A percentile compares a stretch with the other conserved stretches of the same genome.
Evolutionary conservation across 1,140 invertebrate species (phyloP).

Genomic region (Glossosoma conforme): DNA sequence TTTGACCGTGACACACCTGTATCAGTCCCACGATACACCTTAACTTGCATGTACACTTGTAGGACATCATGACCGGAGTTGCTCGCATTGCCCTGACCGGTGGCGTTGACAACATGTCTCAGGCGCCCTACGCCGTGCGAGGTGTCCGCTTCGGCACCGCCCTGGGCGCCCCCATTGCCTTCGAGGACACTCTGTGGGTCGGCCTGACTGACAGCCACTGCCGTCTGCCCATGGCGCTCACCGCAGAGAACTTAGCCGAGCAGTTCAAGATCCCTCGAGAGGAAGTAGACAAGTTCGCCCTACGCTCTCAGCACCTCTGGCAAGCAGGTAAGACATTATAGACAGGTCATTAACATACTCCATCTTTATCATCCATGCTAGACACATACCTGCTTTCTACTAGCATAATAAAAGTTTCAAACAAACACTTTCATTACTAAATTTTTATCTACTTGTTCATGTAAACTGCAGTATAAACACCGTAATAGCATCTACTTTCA

Average conservation of each 20-base stretch:
- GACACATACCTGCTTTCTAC: too few species aligned
- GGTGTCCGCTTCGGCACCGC: constrained; percentile 87
- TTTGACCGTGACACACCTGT: too few species aligned
- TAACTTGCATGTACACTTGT: too few species aligned
- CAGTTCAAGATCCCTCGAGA: constrained; percentile 83
- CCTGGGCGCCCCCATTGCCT: constrained; percentile 70
- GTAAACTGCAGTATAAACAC: too few species aligned
- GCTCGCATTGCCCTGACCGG: constrained; percentile 86
- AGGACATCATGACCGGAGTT: constrained; percentile 86
- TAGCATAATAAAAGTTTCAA: too few species aligned
- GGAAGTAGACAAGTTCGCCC: constrained; percentile 85
- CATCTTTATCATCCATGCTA: too few species aligned
- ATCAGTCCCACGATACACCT: too few species aligned
- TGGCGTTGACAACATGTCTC: constrained; percentile 94
- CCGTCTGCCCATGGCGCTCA: constrained; percentile 92
- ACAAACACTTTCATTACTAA: too few species aligned
- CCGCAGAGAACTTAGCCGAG: constrained; percentile 94
- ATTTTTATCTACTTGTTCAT: too few species aligned
- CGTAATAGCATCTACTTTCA: too few species aligned
- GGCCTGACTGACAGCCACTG: constrained; percentile 86
- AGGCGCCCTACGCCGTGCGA: constrained; percentile 85
- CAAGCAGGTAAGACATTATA: constrained; percentile 57
- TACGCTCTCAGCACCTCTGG: constrained; percentile 80
- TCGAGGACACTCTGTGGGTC: constrained; percentile 91
- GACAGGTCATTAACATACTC: too few species aligned